Conservation (phyloP, 2,113 vertebrate genomes). For the Rallus limicola region DNA sequence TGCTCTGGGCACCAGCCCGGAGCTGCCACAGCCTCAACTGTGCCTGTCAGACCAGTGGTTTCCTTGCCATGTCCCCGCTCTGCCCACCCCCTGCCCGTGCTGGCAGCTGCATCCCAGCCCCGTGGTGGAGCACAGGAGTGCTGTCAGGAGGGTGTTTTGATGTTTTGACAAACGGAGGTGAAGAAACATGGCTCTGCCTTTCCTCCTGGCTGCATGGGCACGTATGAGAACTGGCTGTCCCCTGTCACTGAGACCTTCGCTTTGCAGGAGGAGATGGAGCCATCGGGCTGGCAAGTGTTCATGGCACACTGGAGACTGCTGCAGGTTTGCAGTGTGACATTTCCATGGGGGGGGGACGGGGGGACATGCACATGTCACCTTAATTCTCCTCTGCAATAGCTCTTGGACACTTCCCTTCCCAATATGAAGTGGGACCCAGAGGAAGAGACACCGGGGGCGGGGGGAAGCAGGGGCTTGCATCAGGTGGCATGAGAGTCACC, state of each 20-base stretch:
- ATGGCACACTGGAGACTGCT: neutral
- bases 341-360: neutral
- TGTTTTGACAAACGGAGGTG: neutral
- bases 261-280: neutral
- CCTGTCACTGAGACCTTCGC: neutral
- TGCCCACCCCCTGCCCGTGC: neutral
- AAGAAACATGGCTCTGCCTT: neutral
- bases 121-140: neutral
- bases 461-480: neutral
- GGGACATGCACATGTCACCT: neutral
- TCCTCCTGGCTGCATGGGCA: neutral
- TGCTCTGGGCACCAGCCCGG: neutral
- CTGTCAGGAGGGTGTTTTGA: neutral
- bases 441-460: neutral
- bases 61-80: neutral
- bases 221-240: neutral
- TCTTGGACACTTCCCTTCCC: neutral
- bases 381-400: neutral
- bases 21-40: rapidly evolving
- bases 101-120: neutral
- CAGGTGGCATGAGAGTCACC: neutral
- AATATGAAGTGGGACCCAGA: neutral
- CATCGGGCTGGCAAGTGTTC: neutral
- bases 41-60: neutral
- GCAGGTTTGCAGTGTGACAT: slow-evolving; percentile 36